A percentile compares a stretch with the other conserved stretches of the same genome.
phyloP scores from a whole-genome alignment of 2,797 vertebrate species.

The Taenioides sp. region DNA sequence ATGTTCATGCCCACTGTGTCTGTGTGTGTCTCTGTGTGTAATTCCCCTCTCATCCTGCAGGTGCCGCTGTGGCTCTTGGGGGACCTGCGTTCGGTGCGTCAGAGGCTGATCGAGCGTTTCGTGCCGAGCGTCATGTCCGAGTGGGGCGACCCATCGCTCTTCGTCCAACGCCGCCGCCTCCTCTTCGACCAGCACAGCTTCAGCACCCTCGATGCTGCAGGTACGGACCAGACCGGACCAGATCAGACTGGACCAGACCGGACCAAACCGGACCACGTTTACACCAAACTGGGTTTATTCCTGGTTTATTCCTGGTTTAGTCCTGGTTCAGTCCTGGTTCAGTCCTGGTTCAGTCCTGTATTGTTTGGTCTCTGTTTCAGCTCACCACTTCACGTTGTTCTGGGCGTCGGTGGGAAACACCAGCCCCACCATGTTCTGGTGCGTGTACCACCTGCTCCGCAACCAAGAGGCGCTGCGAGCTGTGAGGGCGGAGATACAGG shows the following conservation, averaged over 20 bases:
- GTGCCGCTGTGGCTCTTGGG: conserved; percentile 87
- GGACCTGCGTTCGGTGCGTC: conserved; percentile 63
- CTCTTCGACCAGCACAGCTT: conserved; percentile 81
- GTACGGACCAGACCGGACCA: conserved; percentile 57
- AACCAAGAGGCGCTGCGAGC: conserved; percentile 81
- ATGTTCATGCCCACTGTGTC: no score
- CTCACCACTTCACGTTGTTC: conserved; percentile 91
- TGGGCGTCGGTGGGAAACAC: conserved; percentile 95
- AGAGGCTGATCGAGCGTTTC: conserved; percentile 80
- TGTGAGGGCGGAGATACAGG: conserved; percentile 84
- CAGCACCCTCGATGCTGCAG: conserved; percentile 85
- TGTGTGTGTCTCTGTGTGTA: background rate
- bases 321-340: no score
- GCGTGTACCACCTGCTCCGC: conserved; percentile 85
- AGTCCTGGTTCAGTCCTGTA: background rate
- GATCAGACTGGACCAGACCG: no score
- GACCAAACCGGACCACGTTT: no score
- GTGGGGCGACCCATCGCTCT: conserved; percentile 75
- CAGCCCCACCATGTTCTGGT: conserved; percentile 88
- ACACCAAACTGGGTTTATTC: no score
- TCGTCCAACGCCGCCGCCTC: conserved; percentile 77
- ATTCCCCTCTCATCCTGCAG: background rate
- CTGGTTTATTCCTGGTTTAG: no score
- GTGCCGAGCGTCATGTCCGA: conserved; percentile 75
- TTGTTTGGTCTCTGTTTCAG: conserved; percentile 64